Conservation (phyloP, 1,140 invertebrate species). For the Archivesica marissinica region DNA sequence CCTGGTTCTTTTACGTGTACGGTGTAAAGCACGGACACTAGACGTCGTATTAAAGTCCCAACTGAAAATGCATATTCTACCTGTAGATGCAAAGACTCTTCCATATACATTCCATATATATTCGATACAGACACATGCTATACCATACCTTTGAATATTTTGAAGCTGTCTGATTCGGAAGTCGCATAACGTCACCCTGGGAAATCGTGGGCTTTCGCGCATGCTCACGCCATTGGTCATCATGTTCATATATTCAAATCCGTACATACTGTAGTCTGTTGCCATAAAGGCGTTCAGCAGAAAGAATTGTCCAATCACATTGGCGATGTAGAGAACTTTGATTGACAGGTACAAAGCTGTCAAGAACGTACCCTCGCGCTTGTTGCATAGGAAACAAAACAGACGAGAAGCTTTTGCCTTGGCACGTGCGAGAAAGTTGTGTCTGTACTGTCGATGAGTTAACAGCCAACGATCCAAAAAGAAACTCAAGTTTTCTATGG, state of each 20-base stretch:
- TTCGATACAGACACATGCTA: not conserved
- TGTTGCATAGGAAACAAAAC: conserved; percentile 81
- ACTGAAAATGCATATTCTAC: too few species aligned
- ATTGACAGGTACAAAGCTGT: conserved; percentile 84
- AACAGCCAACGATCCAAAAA: conserved; percentile 76
- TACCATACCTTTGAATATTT: conserved; percentile 73
- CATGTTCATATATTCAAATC: conserved; percentile 83
- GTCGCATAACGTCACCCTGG: conserved; percentile 85
- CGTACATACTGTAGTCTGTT: conserved; percentile 80
- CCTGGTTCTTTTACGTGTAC: too few species aligned
- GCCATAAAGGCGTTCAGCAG: conserved; percentile 80
- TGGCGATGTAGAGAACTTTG: conserved; percentile 77
- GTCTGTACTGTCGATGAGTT: conserved; percentile 68
- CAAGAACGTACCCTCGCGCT: conserved; percentile 84
- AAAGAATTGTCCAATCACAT: conserved; percentile 81
- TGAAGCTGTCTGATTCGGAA: conserved; percentile 85
- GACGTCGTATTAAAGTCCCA: too few species aligned
- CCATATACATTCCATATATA: not conserved
- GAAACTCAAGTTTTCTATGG: conserved; percentile 71
- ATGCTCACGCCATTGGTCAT: conserved; percentile 81
- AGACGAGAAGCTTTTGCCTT: conserved; percentile 73
- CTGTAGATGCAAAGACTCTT: too few species aligned
- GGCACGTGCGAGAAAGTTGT: conserved; percentile 69
- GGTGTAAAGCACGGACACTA: too few species aligned
- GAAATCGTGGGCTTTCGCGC: conserved; percentile 83